Conservation (phyloP, 2,888 invertebrate species). For the Drosophila eohydei region DNA sequence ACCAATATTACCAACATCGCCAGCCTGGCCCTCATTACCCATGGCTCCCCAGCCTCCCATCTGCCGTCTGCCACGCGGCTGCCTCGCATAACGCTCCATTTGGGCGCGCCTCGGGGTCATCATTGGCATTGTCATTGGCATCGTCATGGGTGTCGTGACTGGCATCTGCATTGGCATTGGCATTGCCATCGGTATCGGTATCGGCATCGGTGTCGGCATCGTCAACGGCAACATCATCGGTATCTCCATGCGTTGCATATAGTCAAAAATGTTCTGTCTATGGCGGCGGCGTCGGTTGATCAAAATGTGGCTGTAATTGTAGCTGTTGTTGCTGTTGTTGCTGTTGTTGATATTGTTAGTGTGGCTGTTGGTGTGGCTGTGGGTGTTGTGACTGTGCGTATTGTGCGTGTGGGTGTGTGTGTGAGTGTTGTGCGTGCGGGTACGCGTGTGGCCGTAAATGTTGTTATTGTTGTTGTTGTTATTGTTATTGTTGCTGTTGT, state of each 20-base stretch:
- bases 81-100: constrained; percentile 16
- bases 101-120: background rate
- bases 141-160: background rate
- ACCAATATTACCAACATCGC: constrained; percentile 38
- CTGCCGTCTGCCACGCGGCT: constrained; percentile 3
- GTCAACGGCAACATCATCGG: constrained; percentile 14
- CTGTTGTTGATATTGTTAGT: constrained; percentile 6
- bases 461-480: background rate
- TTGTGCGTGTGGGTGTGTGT: background rate
- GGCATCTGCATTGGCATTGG: constrained; percentile 4
- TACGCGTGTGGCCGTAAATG: background rate
- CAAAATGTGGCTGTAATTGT: constrained; percentile 3
- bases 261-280: constrained; percentile 19
- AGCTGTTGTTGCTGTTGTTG: background rate
- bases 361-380: background rate
- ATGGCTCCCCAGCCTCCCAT: constrained; percentile 10
- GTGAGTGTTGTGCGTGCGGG: background rate
- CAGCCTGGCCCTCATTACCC: constrained; percentile 31
- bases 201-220: constrained; percentile 14
- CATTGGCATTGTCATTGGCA: constrained; percentile 5
- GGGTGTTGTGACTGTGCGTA: background rate
- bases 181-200: constrained; percentile 1
- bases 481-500: background rate
- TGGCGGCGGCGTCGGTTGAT: constrained; percentile 19
- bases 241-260: constrained; percentile 31